Evolutionary conservation across 2,888 invertebrate species (phyloP), one percentile per base, ranked within the genome.

Genomic region (Athetis lepigone): DNA sequence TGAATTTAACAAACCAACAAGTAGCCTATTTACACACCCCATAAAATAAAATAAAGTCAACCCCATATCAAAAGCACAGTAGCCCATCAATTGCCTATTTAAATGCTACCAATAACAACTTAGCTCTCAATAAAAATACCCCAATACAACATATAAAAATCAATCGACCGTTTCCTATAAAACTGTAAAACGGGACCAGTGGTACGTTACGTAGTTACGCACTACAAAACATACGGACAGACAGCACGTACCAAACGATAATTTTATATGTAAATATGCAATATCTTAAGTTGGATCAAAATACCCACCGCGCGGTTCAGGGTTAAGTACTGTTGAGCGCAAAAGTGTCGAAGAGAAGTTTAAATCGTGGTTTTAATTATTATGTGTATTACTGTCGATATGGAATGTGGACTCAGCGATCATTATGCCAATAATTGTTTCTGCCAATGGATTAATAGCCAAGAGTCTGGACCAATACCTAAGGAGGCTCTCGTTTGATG

Each of bases 251-350:
- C 76, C 84, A 81, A 86, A 90, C 83, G 85, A 85, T 87, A 89
- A 90, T 92, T 93, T 90, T 85, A 77, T 92, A 93, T 93, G 92
- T 88, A 90, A 93, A 93, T 92, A 85, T 78, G 60, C 80, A 80
- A 89, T 92, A 93, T 93, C 93, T 92, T 90, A 92, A 93, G 92
- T 90, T 87, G 87, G 89, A 93, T 93, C 93, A 77, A 88, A 90
- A 89, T 88, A 84, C 80, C 80, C 76, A 78, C 73, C 73, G 81
- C 81, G 81, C 66, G 70, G 73, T 81, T 70, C 76, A 85, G 78
- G 84, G 87, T 86, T 85, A 77, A 65, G 80, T 86, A 84, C 70
- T 73, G 70, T 79, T 54, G 56, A 1, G 4, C 0, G 70, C 63
- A 85, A 80, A 90, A 89, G 83, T 84, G 74, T 42, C 72, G 6